Conservation (phyloP, 2,113 vertebrate species). For the Cettia cetti region DNA sequence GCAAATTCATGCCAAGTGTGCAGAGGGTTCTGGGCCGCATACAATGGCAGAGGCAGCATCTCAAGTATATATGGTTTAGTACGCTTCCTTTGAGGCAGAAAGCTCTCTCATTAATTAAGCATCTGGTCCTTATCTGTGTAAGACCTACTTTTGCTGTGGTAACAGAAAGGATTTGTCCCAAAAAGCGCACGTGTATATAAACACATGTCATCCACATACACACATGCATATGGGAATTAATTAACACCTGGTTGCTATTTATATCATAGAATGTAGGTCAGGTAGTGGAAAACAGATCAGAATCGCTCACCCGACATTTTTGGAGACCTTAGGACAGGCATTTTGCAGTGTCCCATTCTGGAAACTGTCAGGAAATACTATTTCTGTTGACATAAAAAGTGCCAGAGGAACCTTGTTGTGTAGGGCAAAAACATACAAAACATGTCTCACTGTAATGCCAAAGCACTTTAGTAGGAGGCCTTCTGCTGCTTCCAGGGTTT, state of each 20-base stretch:
- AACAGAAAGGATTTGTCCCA: neutral
- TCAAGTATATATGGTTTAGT: neutral
- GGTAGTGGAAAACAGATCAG: neutral
- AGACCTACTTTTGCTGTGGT: neutral
- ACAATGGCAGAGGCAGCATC: neutral
- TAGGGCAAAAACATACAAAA: neutral
- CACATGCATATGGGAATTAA: neutral
- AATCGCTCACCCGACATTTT: neutral
- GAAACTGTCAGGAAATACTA: neutral
- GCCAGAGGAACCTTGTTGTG: neutral
- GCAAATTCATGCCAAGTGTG: neutral
- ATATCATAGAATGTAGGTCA: neutral
- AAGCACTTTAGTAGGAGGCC: neutral
- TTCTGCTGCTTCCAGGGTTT: neutral
- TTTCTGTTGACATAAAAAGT: neutral
- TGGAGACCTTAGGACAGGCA: neutral
- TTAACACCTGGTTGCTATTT: slow-evolving; percentile 49
- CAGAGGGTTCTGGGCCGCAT: neutral
- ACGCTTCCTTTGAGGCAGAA: neutral
- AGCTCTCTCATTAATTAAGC: neutral
- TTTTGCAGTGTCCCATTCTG: neutral
- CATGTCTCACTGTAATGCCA: neutral
- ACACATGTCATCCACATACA: neutral
- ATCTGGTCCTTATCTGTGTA: neutral
- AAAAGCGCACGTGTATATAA: neutral